Conservation (phyloP, 2,113 vertebrate genomes). For the Dicentrarchus labrax region DNA sequence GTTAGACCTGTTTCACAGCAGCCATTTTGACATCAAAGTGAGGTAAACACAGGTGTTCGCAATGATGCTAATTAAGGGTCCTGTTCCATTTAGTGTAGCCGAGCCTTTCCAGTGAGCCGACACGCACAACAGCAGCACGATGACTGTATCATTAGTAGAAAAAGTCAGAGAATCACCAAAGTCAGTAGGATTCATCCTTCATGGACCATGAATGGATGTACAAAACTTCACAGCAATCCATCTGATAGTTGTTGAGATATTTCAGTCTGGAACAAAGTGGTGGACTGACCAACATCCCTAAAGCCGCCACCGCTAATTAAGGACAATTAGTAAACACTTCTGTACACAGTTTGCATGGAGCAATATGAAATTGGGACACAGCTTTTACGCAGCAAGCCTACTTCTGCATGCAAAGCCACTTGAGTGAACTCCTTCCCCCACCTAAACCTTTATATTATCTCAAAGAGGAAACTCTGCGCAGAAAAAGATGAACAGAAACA, state of each 20-base stretch:
- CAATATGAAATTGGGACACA: neutral
- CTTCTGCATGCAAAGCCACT: neutral
- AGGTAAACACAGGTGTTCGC: too few relatives aligned
- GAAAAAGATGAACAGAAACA: constrained; percentile 26
- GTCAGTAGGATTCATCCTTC: neutral
- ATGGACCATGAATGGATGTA: neutral
- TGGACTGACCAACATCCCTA: neutral
- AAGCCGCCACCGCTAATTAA: neutral
- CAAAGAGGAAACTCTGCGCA: constrained; percentile 1
- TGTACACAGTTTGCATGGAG: neutral
- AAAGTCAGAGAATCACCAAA: neutral
- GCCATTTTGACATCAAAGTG: too few relatives aligned
- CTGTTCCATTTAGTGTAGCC: too few relatives aligned
- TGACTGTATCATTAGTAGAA: too few relatives aligned
- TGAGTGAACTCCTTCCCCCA: too few relatives aligned
- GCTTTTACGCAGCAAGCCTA: neutral
- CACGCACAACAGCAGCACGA: too few relatives aligned
- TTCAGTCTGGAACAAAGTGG: neutral
- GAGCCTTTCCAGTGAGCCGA: too few relatives aligned
- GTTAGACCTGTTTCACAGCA: neutral
- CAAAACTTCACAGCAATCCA: neutral
- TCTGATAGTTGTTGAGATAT: neutral
- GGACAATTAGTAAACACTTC: neutral
- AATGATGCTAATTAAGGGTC: too few relatives aligned
- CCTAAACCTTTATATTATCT: neutral